These are phyloP conservation scores for Grantiella picta DNA, from an alignment of 2,113 vertebrate genomes.

Conservation along the genomic window DNA sequence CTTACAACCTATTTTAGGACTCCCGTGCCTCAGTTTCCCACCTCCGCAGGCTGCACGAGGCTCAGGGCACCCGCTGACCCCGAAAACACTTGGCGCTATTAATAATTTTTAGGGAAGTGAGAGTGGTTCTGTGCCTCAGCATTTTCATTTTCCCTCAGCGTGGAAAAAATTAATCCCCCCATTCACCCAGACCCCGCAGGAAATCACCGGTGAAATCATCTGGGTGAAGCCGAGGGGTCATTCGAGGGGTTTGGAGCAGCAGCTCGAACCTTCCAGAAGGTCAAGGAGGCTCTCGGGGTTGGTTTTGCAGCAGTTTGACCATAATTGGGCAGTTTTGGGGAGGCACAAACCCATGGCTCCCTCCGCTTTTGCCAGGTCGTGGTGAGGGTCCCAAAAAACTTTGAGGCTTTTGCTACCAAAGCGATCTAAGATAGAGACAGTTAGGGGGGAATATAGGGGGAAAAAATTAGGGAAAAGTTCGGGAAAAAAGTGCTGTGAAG, in stretches of 20 bases:
- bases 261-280: neutral
- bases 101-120: conserved; percentile 45
- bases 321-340: neutral
- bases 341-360: rapidly evolving
- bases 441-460: rapidly evolving
- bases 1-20: neutral
- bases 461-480: neutral
- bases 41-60: neutral
- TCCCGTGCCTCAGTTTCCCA: neutral
- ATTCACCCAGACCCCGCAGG: neutral
- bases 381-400: rapidly evolving
- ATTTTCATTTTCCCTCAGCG: neutral
- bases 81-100: neutral
- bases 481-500: neutral
- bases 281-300: neutral
- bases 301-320: neutral
- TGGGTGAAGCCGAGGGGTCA: neutral
- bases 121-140: conserved; percentile 6
- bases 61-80: neutral
- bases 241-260: rapidly evolving
- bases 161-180: neutral
- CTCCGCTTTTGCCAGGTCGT: neutral
- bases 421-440: neutral
- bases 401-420: rapidly evolving
- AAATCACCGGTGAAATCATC: neutral